Percentiles rank a stretch among this genome's conserved stretches.
phyloP scores from a whole-genome alignment of 2,797 vertebrate genomes.

The Emys orbicularis region DNA sequence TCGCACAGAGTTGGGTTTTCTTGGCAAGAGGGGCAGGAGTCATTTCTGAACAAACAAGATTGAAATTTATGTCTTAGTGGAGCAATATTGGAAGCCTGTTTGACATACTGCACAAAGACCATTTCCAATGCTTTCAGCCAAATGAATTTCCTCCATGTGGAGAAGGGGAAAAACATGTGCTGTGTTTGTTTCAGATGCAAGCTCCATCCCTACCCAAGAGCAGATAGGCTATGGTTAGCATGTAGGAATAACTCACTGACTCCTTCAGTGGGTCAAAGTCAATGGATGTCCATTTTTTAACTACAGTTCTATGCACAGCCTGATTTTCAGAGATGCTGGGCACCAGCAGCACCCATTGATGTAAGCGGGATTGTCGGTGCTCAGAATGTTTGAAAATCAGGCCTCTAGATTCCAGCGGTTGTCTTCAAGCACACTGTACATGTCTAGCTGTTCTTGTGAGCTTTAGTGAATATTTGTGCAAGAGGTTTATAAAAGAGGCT shows the following conservation, averaged over 20 bases:
- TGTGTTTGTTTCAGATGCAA: not conserved
- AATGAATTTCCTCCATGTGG: conserved; percentile 26
- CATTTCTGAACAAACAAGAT: conserved; percentile 79
- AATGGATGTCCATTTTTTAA: not conserved
- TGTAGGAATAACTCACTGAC: accelerated
- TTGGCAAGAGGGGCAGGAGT: conserved; percentile 54
- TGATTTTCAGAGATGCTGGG: not conserved
- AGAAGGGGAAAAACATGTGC: not conserved
- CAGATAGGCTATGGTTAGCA: not conserved
- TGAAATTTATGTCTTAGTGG: conserved; percentile 54
- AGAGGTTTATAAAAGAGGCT: not conserved
- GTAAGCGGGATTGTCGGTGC: accelerated
- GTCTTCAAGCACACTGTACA: not conserved
- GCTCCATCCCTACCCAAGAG: accelerated
- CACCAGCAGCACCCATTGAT: not conserved
- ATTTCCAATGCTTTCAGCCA: not conserved
- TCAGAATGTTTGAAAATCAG: not conserved
- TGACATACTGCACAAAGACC: conserved; percentile 29
- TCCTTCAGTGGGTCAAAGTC: not conserved
- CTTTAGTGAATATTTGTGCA: not conserved
- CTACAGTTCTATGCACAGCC: not conserved
- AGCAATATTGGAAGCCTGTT: conserved; percentile 56
- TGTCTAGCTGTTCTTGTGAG: not conserved
- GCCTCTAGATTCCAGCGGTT: not conserved
- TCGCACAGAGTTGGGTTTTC: conserved; percentile 59